phyloP scores from a whole-genome alignment of 1,140 invertebrate genomes.

The Ganaspis sp. region DNA sequence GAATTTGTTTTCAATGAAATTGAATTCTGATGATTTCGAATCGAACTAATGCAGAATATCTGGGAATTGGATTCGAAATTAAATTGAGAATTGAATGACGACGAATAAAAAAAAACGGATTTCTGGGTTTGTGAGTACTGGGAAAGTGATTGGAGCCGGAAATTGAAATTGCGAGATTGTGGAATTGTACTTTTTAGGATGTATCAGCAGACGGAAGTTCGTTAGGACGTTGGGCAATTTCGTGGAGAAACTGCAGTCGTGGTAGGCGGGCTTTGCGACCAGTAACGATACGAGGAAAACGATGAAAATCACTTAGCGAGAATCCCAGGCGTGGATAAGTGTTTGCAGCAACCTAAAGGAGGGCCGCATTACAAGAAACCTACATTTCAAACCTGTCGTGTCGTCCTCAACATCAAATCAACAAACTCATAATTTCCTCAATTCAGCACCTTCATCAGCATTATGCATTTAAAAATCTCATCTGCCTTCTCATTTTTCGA shows the following conservation, averaged over 20 bases:
- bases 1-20: too few species aligned
- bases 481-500: too few species aligned
- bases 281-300: slow-evolving; percentile 48
- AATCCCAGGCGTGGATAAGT: slow-evolving; percentile 51
- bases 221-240: slow-evolving; percentile 43
- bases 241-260: slow-evolving; percentile 31
- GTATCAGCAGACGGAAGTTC: slow-evolving; percentile 42
- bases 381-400: slow-evolving; percentile 29
- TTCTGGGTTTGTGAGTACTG: not conserved
- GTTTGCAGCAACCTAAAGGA: slow-evolving; percentile 25
- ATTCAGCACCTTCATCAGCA: not conserved
- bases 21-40: too few species aligned
- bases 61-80: too few species aligned
- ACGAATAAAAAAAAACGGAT: too few species aligned
- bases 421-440: not conserved
- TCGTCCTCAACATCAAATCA: not conserved
- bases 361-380: not conserved
- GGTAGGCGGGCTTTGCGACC: slow-evolving; percentile 33
- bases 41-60: too few species aligned
- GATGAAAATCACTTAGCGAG: slow-evolving; percentile 52
- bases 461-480: too few species aligned
- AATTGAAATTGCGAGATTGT: not conserved
- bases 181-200: not conserved
- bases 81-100: too few species aligned
- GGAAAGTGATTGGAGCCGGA: slow-evolving; percentile 19